Conservation (phyloP, 2,888 invertebrate genomes). For the Eupeodes luniger region DNA sequence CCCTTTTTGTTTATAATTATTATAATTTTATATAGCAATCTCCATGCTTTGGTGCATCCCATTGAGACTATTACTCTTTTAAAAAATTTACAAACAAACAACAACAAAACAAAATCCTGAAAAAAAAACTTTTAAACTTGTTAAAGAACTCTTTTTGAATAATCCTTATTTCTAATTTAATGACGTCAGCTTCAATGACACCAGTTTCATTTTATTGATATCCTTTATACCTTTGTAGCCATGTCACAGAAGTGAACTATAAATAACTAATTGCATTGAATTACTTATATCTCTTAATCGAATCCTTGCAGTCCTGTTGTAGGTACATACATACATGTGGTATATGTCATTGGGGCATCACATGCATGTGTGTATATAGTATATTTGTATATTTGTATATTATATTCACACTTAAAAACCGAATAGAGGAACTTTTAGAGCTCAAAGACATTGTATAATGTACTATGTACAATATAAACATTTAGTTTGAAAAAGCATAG, state of each 20-base stretch:
- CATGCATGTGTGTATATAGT: neutral
- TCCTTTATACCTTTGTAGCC: neutral
- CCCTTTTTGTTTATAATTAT: slow-evolving; percentile 19
- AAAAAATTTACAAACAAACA: neutral
- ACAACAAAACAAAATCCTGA: neutral
- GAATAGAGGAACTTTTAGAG: slow-evolving; percentile 2
- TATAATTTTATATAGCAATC: neutral
- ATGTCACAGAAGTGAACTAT: slow-evolving; percentile 28
- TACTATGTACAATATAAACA: slow-evolving; percentile 6
- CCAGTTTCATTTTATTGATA: slow-evolving; percentile 12
- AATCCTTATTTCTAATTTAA: slow-evolving; percentile 6
- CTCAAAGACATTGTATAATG: slow-evolving; percentile 22
- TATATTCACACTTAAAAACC: slow-evolving; percentile 14
- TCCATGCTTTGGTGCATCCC: neutral
- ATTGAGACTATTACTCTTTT: neutral
- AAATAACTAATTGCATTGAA: slow-evolving; percentile 65
- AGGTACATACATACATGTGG: too few species aligned
- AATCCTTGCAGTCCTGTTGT: slow-evolving; percentile 13
- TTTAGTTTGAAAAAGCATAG: slow-evolving; percentile 20
- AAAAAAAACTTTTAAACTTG: slow-evolving; percentile 33
- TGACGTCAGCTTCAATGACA: slow-evolving; percentile 34
- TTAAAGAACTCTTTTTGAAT: neutral
- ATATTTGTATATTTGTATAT: neutral
- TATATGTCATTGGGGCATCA: too few species aligned
- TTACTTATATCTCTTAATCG: slow-evolving; percentile 34